Conservation (phyloP, 1,140 invertebrate genomes). For the Macrobrachium nipponense region DNA sequence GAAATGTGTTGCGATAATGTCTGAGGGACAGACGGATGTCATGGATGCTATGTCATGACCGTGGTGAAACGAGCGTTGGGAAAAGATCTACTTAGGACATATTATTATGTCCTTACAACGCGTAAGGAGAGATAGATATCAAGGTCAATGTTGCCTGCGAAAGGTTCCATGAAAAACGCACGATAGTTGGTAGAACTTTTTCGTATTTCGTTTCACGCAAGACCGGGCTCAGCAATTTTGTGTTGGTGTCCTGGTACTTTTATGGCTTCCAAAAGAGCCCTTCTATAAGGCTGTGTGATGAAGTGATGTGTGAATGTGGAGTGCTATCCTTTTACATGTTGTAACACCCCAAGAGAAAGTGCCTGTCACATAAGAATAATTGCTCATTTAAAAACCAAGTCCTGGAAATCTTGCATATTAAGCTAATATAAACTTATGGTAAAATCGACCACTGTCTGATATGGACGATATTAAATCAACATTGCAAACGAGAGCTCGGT, state of each 20-base stretch:
- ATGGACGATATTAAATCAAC: too few relatives aligned
- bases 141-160: not conserved
- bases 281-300: not conserved
- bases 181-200: not conserved
- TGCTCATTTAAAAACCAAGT: too few relatives aligned
- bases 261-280: not conserved
- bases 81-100: not conserved
- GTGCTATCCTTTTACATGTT: not conserved
- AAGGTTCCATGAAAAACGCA: not conserved
- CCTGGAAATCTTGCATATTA: too few relatives aligned
- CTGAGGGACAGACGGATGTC: not conserved
- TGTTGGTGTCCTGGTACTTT: constrained; percentile 31
- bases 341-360: too few relatives aligned
- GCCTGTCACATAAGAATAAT: too few relatives aligned
- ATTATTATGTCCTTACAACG: not conserved
- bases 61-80: not conserved
- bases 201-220: not conserved
- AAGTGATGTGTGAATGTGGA: not conserved
- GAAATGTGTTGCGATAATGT: constrained; percentile 3
- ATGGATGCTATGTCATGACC: constrained; percentile 4
- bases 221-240: constrained; percentile 5
- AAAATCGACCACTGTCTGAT: too few relatives aligned
- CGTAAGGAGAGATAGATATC: not conserved
- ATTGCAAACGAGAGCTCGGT: too few relatives aligned
- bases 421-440: too few relatives aligned